Evolutionary conservation across 2,797 vertebrate species (phyloP).

Genomic region (Apodemus agrarius): DNA sequence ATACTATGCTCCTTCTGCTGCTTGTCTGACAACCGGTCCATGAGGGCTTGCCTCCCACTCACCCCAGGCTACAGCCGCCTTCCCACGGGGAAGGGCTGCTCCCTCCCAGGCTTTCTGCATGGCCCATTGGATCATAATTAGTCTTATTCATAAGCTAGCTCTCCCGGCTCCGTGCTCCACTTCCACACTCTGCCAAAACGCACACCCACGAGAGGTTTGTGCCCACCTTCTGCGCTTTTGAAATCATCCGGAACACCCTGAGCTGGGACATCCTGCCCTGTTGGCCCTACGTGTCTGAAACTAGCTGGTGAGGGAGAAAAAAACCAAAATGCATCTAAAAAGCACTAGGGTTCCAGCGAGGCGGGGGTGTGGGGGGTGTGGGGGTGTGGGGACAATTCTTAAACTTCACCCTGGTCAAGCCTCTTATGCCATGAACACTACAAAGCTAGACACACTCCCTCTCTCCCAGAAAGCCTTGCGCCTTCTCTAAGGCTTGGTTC

Average conservation of each 20-base stretch:
- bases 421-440: background rate
- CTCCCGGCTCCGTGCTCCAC: background rate
- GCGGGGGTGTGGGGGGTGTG: too few species aligned
- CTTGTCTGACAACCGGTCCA: background rate
- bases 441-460: background rate
- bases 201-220: constrained; percentile 40
- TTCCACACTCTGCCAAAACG: constrained; percentile 14
- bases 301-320: background rate
- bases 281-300: background rate
- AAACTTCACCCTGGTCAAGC: background rate
- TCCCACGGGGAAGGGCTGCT: background rate
- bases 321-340: background rate
- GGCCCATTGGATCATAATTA: background rate
- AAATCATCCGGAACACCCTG: constrained; percentile 45
- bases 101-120: background rate
- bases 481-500: background rate
- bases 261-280: constrained; percentile 31
- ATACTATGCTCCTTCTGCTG: background rate
- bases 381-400: background rate
- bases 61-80: background rate
- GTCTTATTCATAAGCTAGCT: constrained; percentile 27
- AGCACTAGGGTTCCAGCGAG: background rate
- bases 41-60: background rate
- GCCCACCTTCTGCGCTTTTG: background rate
- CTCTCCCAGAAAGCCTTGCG: background rate